Evolutionary conservation across 2,888 invertebrate genomes (phyloP).

Genomic region (Poecilus cupreus): DNA sequence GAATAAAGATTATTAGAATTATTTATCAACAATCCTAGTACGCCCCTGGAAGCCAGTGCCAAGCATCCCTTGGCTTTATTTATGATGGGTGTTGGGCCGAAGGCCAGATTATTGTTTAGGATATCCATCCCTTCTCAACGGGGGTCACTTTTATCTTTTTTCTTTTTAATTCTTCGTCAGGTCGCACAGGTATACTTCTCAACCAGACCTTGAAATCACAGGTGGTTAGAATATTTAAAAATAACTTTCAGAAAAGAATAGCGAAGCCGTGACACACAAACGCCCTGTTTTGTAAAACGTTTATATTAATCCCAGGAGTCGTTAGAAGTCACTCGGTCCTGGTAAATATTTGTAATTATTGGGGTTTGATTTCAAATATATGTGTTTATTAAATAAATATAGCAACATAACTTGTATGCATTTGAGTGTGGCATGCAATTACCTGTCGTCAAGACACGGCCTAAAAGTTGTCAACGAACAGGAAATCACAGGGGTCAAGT

Average conservation of each 20-base stretch:
- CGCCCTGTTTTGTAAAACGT: conserved; percentile 6
- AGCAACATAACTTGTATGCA: too few relatives aligned
- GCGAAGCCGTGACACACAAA: not conserved
- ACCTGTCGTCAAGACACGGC: too few relatives aligned
- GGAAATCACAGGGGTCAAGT: too few relatives aligned
- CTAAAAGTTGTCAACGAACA: too few relatives aligned
- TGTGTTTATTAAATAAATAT: too few relatives aligned
- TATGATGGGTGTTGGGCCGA: conserved; percentile 53
- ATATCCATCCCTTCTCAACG: conserved; percentile 51
- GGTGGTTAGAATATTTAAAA: conserved; percentile 39
- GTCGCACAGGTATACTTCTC: conserved; percentile 24
- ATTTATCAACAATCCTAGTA: not conserved
- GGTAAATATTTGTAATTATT: too few relatives aligned
- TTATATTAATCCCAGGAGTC: not conserved
- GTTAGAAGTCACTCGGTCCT: not conserved
- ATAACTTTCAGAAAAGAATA: conserved; percentile 24
- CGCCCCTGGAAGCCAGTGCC: conserved; percentile 22
- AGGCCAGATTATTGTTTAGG: conserved; percentile 54
- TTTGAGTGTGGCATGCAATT: too few relatives aligned
- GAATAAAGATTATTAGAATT: too few relatives aligned
- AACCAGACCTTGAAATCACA: conserved; percentile 44
- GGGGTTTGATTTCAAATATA: too few relatives aligned
- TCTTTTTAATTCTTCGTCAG: conserved; percentile 40
- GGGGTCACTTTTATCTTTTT: conserved; percentile 45
- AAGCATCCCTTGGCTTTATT: conserved; percentile 56